Evolutionary conservation across 2,888 invertebrate genomes (phyloP), one percentile per base, ranked within the genome.

Genomic region (Coleophora flavipennella): DNA sequence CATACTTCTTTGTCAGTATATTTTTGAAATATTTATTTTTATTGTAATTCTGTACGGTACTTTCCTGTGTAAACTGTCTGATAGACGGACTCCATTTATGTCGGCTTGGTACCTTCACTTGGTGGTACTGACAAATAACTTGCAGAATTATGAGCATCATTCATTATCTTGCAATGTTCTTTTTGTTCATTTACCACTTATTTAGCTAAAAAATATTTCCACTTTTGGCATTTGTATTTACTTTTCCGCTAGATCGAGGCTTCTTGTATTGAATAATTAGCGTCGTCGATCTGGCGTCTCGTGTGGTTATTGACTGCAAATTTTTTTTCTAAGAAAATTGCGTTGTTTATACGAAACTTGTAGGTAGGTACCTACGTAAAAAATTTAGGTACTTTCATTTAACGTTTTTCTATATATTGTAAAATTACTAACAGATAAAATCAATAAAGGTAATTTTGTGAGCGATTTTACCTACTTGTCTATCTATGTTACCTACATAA

Each of bases 71-170:
- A 34, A 36, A 13, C 33, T 36, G 60, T 54, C 48, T 61, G 65
- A 53, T 49, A 53, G 67, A 64, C 67, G 56, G 76, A 73, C 77
- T 77, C 77, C 74, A 77, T 77, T 20, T 73, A 58, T 36, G 64
- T 62, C 57, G 56, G 63, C 67, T 72, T 70, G 66, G 67, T 55
- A 36, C n/a, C n/a, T n/a, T n/a, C n/a, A n/a, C 25, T 36, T 20
- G 25, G 31, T 31, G n/a, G n/a, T n/a, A n/a, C n/a, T n/a, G n/a
- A n/a, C n/a, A 31, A 36, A 36, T 36, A 14, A 31, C 6, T 20
- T 20, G 25, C 31, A 25, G 14, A 31, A 25, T 36, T 36, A 12
- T 20, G 2, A 29, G 36, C 27, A 14, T 36, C 12, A 11, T 11
- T 36, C 12, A 11, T 11, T 36, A 36, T 20, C 25, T 8, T 25